Conservation (phyloP, 2,113 vertebrate species). For the Nycticorax nycticorax region DNA sequence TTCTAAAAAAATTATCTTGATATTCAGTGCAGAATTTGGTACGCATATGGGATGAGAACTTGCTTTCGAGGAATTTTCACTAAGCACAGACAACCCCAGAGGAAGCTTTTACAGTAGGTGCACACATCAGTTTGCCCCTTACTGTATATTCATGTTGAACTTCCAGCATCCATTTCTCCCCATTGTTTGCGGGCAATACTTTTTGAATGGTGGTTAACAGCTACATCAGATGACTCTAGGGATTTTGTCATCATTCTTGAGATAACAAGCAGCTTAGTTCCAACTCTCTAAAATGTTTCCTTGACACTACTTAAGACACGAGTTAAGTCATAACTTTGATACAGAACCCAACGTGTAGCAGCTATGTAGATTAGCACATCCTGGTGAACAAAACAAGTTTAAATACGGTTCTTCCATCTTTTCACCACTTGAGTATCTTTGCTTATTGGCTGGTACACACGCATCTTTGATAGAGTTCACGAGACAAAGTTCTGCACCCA, state of each 20-base stretch:
- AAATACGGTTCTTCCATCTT: neutral
- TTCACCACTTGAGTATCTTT: neutral
- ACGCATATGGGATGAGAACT: neutral
- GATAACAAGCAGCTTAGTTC: neutral
- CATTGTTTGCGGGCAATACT: neutral
- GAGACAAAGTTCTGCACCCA: neutral
- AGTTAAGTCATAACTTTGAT: neutral
- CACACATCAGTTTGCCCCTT: neutral
- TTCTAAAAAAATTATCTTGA: neutral
- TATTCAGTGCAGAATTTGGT: neutral
- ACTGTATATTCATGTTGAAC: neutral
- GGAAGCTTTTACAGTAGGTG: neutral
- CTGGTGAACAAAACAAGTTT: neutral
- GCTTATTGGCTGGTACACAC: neutral
- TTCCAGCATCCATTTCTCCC: neutral
- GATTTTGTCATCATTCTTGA: neutral
- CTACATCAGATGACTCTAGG: neutral
- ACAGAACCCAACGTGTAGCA: neutral
- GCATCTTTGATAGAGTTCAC: neutral
- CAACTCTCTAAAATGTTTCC: neutral
- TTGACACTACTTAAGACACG: neutral
- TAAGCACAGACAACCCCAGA: neutral
- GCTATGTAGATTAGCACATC: neutral
- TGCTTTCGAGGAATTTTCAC: neutral
- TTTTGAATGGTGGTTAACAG: neutral